These are phyloP conservation scores for Conus ventricosus DNA, from an alignment of 1,140 invertebrate species.

Conservation along the genomic window DNA sequence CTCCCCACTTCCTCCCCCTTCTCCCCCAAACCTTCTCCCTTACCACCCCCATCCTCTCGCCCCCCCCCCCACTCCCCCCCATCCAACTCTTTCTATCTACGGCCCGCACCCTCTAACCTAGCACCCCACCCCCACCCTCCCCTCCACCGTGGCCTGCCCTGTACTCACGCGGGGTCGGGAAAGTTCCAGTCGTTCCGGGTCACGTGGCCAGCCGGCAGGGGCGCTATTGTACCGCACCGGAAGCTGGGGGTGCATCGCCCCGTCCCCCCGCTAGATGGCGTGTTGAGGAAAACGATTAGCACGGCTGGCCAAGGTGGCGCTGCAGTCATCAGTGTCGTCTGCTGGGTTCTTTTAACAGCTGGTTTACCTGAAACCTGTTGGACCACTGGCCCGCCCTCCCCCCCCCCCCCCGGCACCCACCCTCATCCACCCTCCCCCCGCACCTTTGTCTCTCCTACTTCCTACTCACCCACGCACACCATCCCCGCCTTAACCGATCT, in stretches of 20 bases:
- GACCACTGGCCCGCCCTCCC: background rate
- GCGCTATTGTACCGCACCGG: background rate
- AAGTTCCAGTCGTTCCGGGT: constrained; percentile 19
- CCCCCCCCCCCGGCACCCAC: background rate
- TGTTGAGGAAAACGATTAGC: background rate
- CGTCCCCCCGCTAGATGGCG: background rate
- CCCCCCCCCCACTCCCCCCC: background rate
- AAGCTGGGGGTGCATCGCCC: background rate
- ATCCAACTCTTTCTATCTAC: background rate
- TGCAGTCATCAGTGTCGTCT: background rate
- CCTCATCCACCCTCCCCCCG: background rate
- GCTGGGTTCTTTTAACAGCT: background rate
- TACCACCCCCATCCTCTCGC: too few relatives aligned
- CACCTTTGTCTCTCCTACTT: constrained; percentile 1
- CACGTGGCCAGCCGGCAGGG: background rate
- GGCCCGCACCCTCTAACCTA: background rate
- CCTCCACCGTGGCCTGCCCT: too few relatives aligned
- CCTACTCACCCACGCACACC: background rate
- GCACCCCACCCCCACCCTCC: background rate
- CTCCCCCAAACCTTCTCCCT: too few relatives aligned
- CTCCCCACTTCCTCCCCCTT: too few relatives aligned
- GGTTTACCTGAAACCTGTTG: too few relatives aligned
- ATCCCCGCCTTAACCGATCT: background rate
- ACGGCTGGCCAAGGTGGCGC: background rate
- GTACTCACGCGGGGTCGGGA: background rate